Conservation (phyloP, 2,113 vertebrate genomes). For the Centrocercus urophasianus region DNA sequence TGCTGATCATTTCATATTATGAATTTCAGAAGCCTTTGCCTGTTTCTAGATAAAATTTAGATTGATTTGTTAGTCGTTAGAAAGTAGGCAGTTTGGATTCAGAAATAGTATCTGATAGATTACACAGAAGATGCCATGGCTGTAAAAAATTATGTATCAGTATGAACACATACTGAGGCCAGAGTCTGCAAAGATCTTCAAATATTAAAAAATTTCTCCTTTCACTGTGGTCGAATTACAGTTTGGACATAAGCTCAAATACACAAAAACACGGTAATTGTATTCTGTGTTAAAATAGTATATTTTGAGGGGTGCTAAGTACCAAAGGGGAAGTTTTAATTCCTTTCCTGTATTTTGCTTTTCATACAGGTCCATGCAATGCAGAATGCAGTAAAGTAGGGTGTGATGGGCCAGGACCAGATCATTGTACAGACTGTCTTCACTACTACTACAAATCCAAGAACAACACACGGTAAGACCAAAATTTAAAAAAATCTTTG, state of each 20-base stretch:
- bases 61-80: not conserved
- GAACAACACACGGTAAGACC: conserved; percentile 92
- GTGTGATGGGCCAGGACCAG: conserved; percentile 95
- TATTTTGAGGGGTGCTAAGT: not conserved
- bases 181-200: not conserved
- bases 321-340: not conserved
- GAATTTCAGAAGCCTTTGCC: not conserved
- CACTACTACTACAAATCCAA: conserved; percentile 98
- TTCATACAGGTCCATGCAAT: conserved; percentile 89
- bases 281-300: not conserved
- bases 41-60: not conserved
- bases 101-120: not conserved
- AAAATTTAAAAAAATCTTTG: not conserved
- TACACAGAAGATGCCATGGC: not conserved
- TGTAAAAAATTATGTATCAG: not conserved
- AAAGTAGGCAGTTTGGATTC: conserved; percentile 4
- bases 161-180: not conserved
- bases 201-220: not conserved
- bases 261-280: not conserved
- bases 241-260: not conserved
- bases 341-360: not conserved
- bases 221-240: not conserved
- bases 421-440: conserved; percentile 95
- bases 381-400: conserved; percentile 93
- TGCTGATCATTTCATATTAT: not conserved